Evolutionary conservation across 2,888 invertebrate genomes (phyloP).

Genomic region (Tenthredo scrophulariae): DNA sequence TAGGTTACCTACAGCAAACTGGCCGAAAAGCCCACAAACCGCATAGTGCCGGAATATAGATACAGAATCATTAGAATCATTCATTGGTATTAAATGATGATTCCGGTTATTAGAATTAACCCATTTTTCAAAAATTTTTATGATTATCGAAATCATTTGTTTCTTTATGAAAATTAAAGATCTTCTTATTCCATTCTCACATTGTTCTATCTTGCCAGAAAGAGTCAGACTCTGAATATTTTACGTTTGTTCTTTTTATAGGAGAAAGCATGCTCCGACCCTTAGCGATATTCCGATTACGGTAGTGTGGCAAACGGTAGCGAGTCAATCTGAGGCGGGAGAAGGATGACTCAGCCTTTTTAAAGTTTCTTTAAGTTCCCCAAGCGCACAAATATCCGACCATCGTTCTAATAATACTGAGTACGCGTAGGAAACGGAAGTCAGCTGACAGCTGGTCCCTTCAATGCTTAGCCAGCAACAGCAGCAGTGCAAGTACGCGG

Average conservation of each 20-base stretch:
- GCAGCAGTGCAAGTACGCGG: conserved; percentile 46
- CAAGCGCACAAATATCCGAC: conserved; percentile 42
- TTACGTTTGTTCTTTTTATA: not conserved
- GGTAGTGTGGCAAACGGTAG: not conserved
- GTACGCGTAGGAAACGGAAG: conserved; percentile 62
- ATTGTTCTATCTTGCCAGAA: not conserved
- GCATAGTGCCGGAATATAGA: not conserved
- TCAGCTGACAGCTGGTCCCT: conserved; percentile 65
- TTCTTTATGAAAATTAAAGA: not conserved
- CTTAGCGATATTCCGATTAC: conserved; percentile 16
- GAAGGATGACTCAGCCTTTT: conserved; percentile 37
- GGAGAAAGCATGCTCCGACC: not conserved
- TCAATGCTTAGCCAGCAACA: conserved; percentile 56
- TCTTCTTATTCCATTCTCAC: not conserved
- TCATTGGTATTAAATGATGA: not conserved
- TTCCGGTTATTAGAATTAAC: not conserved
- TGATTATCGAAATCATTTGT: not conserved
- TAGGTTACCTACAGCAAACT: not conserved
- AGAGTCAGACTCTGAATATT: not conserved
- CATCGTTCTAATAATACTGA: conserved; percentile 61
- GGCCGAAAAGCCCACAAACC: not conserved
- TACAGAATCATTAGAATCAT: not conserved
- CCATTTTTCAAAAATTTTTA: not conserved
- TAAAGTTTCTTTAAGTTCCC: conserved; percentile 43
- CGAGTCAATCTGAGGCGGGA: not conserved